Percentiles rank a stretch among this genome's conserved stretches.
Conservation (phyloP, 2,113 vertebrate genomes). For the Hippocampus abdominalis region DNA sequence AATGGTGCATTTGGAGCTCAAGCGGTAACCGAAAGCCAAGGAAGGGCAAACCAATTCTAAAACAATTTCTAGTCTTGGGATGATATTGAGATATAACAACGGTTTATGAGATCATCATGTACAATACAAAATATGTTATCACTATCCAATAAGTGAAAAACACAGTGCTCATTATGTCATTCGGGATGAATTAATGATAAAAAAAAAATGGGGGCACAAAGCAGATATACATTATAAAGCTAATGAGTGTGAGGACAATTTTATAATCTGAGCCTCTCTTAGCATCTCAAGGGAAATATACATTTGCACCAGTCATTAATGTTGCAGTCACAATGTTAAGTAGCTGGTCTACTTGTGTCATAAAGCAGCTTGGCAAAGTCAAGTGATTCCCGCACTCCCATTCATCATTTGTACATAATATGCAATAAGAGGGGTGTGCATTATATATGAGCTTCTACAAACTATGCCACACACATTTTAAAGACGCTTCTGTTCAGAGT, state of each 20-base stretch:
- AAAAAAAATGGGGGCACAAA: conserved; percentile 64
- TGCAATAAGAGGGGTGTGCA: conserved; percentile 32
- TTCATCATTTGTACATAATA: conserved; percentile 52
- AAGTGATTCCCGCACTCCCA: conserved; percentile 58
- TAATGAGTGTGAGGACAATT: conserved; percentile 65
- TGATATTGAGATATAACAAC: conserved; percentile 11
- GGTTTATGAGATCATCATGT: background rate
- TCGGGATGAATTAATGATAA: conserved; percentile 64
- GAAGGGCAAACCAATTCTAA: conserved; percentile 49
- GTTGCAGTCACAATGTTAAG: conserved; percentile 67
- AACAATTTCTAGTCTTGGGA: conserved; percentile 14
- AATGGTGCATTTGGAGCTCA: conserved; percentile 39
- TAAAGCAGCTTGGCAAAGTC: conserved; percentile 64
- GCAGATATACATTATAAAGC: conserved; percentile 58
- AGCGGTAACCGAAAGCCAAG: conserved; percentile 25
- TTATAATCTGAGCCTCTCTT: conserved; percentile 63
- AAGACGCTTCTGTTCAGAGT: background rate
- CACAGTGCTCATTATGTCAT: conserved; percentile 60
- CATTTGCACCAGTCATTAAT: conserved; percentile 66
- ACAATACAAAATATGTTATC: background rate
- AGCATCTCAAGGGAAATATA: conserved; percentile 59
- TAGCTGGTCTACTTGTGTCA: conserved; percentile 72
- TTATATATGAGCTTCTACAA: conserved; percentile 38
- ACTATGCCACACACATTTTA: conserved; percentile 7
- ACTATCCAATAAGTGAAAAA: conserved; percentile 1